Percentiles rank a stretch among this genome's conserved stretches.
These are phyloP conservation scores for Tragelaphus strepsiceros DNA, from an alignment of 2,113 vertebrate genomes.

Conservation along the genomic window DNA sequence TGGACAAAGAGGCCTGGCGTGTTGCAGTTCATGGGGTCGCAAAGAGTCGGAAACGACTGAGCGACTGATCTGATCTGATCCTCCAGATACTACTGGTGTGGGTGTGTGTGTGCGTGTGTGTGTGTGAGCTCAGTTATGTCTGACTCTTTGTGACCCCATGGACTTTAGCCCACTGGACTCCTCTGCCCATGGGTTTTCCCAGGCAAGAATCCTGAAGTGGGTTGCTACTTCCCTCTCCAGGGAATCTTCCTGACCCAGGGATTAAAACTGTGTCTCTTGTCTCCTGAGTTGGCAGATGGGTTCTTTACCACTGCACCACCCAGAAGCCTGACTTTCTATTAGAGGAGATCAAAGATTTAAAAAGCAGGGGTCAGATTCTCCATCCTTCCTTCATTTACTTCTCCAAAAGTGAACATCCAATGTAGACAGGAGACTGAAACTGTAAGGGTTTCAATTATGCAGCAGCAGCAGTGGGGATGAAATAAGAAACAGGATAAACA, in stretches of 20 bases:
- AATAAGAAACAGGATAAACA: not conserved
- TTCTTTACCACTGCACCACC: not conserved
- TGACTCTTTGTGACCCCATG: not conserved
- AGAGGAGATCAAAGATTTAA: not conserved
- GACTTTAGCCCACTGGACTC: not conserved
- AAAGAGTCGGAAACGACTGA: too few relatives aligned
- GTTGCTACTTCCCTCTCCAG: not conserved
- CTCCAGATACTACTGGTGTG: not conserved
- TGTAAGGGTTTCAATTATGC: not conserved
- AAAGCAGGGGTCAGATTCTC: not conserved
- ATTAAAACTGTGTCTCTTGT: not conserved
- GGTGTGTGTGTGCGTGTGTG: too few relatives aligned
- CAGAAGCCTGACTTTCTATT: not conserved
- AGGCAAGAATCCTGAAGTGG: not conserved
- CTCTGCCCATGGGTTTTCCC: not conserved
- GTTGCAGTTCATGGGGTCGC: too few relatives aligned
- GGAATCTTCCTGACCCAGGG: not conserved
- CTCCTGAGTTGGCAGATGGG: rapidly evolving
- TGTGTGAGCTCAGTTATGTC: not conserved
- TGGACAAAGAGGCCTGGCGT: too few relatives aligned
- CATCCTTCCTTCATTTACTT: not conserved
- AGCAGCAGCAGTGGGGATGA: not conserved
- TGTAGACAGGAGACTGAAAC: not conserved
- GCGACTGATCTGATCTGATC: too few relatives aligned
- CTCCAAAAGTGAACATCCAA: not conserved